phyloP scores from a whole-genome alignment of 2,113 vertebrate species.

The Ochotona curzoniae region DNA sequence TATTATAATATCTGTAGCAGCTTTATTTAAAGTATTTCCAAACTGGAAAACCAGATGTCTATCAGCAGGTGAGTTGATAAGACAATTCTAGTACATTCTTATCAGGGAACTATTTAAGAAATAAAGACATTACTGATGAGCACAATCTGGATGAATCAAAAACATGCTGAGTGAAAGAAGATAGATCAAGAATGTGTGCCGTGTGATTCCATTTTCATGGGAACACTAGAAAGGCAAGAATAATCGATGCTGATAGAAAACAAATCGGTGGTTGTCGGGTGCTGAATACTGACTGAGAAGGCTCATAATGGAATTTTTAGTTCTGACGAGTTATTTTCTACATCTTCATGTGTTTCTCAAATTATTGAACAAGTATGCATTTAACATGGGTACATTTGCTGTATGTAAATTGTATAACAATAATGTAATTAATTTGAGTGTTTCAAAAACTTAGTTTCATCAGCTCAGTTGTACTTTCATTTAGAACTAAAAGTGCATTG shows the following conservation, averaged over 20 bases:
- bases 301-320: neutral
- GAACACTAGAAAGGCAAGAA: neutral
- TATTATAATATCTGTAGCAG: neutral
- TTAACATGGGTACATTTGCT: neutral
- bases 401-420: neutral
- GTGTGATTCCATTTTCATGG: neutral
- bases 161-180: neutral
- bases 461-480: neutral
- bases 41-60: neutral
- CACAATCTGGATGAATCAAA: neutral
- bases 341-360: neutral
- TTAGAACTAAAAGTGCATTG: neutral
- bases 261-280: neutral
- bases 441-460: neutral
- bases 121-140: neutral
- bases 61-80: neutral
- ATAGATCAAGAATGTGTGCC: neutral
- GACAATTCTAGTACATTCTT: neutral
- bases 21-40: slow-evolving; percentile 36
- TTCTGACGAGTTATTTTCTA: neutral
- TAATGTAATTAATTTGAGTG: neutral
- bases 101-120: neutral
- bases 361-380: neutral
- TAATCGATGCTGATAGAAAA: neutral
- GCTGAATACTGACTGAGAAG: neutral